Evolutionary conservation across 2,888 invertebrate genomes (phyloP).

Genomic region (Smittia aterrima): DNA sequence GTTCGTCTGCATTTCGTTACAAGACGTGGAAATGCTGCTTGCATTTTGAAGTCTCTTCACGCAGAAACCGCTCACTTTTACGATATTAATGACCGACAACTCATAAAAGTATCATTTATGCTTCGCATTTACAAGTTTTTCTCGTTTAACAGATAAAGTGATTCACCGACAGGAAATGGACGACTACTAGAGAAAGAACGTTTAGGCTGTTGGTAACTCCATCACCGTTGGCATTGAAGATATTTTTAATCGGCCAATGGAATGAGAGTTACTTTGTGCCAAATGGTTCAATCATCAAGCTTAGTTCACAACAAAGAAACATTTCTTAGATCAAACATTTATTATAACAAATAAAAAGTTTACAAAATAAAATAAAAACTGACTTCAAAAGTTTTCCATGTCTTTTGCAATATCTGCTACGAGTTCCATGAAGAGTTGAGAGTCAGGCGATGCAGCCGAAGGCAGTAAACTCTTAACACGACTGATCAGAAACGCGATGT

Average conservation of each 20-base stretch:
- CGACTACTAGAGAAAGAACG: neutral
- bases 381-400: conserved; percentile 49
- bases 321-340: too few relatives aligned
- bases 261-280: conserved; percentile 35
- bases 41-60: too few relatives aligned
- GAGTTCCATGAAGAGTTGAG: conserved; percentile 53
- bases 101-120: neutral
- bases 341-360: conserved; percentile 4
- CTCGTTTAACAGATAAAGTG: neutral
- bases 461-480: conserved; percentile 16
- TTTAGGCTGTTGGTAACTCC: conserved; percentile 40
- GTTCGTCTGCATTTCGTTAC: conserved; percentile 37
- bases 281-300: conserved; percentile 6
- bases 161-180: conserved; percentile 13
- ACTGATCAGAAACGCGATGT: conserved; percentile 29
- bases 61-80: neutral
- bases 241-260: conserved; percentile 32
- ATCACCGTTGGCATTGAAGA: conserved; percentile 37
- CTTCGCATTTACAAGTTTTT: neutral
- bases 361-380: neutral
- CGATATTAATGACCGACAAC: neutral
- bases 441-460: conserved; percentile 44
- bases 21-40: neutral
- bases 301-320: too few relatives aligned
- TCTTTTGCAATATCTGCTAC: conserved; percentile 52